Evolutionary conservation across 1,140 invertebrate species (phyloP), one percentile per base, ranked within the genome.

Genomic region (Laupala kohalensis): DNA sequence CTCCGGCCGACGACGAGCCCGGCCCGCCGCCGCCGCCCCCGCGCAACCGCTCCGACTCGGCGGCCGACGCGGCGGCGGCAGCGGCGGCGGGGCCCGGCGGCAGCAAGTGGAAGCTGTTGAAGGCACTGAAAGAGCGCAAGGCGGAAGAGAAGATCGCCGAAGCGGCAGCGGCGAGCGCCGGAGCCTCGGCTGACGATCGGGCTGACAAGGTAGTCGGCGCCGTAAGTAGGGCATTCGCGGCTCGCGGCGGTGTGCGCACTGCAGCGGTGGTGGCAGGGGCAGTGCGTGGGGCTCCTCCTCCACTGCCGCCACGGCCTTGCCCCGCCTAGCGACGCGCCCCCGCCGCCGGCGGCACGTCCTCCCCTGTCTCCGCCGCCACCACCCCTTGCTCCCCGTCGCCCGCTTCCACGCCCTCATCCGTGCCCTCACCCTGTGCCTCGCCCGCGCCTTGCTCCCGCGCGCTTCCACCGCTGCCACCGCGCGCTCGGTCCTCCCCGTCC

Each of bases 71-170:
- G 30, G 69, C 27, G 19, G 37, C 6, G 26, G 13, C 69, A n/a
- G 12, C 25, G 24, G 37, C 25, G 24, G 62, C 27, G 15, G 83
- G 81, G 24, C 85, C 86, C 29, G 83, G 86, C 66, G 88, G 89
- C 27, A 94, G 92, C 76, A 94, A 93, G 80, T 95, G 93, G 93
- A 94, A 94, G 79, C 81, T 95, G 24, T 79, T 95, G 13, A 95
- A 95, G 80, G 92, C 93, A 6, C 78, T 95, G 27, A 95, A 95
- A 78, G 93, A 95, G 78, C 84, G 90, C 71, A 94, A 95, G 82
- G 91, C 92, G 12, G 92, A 94, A 80, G 92, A 94, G 75, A 92
- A 90, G 79, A 84, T 87, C 72, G 87, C 89, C 74, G 86, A 87
- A 74, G 87, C 86, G 28, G 85, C 87, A 62, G 83, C 86, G 63